phyloP scores from a whole-genome alignment of 2,113 vertebrate genomes.

The Tetrax tetrax region DNA sequence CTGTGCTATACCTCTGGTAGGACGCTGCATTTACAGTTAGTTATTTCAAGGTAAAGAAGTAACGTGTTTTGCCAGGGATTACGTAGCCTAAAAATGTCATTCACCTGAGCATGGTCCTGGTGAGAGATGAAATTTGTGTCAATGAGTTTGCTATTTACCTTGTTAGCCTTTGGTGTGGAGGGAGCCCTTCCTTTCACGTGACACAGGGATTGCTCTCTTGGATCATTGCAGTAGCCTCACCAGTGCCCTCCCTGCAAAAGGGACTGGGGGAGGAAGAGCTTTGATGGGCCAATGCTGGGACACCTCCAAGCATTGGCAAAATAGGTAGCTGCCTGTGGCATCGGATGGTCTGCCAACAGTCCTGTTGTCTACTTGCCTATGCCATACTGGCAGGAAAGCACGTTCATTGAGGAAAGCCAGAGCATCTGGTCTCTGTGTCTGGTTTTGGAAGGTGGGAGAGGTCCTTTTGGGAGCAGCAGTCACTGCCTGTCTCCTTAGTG shows the following conservation, averaged over 20 bases:
- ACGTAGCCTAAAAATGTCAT: background rate
- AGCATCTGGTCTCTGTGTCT: background rate
- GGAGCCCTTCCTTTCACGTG: background rate
- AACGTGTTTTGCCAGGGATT: constrained; percentile 38
- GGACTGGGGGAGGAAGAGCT: background rate
- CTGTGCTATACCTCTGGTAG: background rate
- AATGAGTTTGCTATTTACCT: background rate
- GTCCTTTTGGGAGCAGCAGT: background rate
- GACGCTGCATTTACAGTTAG: constrained; percentile 9
- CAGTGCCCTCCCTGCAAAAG: background rate
- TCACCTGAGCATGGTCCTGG: background rate
- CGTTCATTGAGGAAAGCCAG: background rate
- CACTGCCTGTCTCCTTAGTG: background rate
- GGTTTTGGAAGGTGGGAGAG: background rate
- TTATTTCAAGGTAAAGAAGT: constrained; percentile 19
- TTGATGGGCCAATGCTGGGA: background rate
- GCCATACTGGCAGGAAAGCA: background rate
- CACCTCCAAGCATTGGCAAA: background rate
- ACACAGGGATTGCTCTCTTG: background rate
- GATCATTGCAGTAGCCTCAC: background rate
- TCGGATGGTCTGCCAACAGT: background rate
- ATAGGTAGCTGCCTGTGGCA: background rate
- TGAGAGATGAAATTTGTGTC: background rate
- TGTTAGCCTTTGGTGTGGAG: background rate
- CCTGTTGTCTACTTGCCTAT: background rate